phyloP scores from a whole-genome alignment of 2,797 vertebrate genomes.

The Pseudocheirus occidentalis region DNA sequence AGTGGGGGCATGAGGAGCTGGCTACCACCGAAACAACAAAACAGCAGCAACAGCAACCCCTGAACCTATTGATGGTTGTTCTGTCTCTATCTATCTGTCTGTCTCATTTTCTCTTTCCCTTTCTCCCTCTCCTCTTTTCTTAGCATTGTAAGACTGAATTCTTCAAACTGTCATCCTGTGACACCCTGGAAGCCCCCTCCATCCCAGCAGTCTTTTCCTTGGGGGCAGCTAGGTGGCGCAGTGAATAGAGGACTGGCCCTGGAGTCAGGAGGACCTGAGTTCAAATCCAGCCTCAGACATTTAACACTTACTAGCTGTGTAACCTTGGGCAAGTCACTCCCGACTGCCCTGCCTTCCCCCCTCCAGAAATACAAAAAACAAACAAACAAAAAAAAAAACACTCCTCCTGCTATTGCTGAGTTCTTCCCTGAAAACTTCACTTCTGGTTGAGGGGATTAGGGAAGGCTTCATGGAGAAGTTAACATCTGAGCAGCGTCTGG shows the following conservation, averaged over 20 bases:
- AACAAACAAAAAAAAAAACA: too few species aligned
- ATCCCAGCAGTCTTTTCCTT: not conserved
- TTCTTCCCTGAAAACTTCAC: not conserved
- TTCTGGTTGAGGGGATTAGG: too few species aligned
- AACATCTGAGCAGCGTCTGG: too few species aligned
- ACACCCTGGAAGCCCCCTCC: not conserved
- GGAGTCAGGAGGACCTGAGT: too few species aligned
- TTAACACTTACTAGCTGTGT: too few species aligned
- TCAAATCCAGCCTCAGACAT: too few species aligned
- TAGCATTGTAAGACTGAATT: not conserved
- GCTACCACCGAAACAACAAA: not conserved
- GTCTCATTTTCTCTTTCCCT: not conserved
- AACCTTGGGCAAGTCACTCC: too few species aligned
- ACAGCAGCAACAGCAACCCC: not conserved
- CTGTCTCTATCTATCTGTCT: not conserved
- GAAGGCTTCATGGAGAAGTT: too few species aligned
- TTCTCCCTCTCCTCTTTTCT: not conserved
- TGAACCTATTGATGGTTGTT: not conserved
- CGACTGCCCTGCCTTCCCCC: too few species aligned
- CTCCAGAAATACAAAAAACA: too few species aligned
- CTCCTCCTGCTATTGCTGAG: not conserved
- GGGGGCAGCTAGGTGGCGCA: too few species aligned
- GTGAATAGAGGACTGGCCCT: too few species aligned
- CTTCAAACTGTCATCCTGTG: not conserved
- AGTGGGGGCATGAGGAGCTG: not conserved